Percentiles rank a stretch among this genome's conserved stretches.
phyloP scores from a whole-genome alignment of 2,113 vertebrate genomes.

The Tursiops truncatus region DNA sequence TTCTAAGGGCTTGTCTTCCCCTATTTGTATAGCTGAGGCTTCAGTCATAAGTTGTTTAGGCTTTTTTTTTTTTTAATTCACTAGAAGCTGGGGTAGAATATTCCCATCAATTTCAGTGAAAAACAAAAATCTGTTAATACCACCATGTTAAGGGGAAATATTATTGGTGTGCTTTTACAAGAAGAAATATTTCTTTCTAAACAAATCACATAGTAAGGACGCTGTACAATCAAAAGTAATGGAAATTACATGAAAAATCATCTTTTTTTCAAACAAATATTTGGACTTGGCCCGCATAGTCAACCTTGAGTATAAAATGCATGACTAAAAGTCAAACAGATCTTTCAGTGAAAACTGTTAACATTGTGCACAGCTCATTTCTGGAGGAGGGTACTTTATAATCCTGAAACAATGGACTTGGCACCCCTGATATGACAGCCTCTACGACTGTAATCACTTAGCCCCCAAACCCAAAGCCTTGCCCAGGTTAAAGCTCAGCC shows the following conservation, averaged over 20 bases:
- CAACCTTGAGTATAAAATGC: background rate
- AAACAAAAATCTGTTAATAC: background rate
- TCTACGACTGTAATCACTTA: accelerated
- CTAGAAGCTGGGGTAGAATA: background rate
- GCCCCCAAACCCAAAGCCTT: background rate
- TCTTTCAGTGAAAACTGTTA: background rate
- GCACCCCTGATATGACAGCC: accelerated
- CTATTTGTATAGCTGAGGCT: background rate
- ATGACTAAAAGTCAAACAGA: background rate
- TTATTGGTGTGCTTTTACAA: background rate
- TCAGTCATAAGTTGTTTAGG: background rate
- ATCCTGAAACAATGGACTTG: background rate
- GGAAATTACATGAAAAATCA: background rate
- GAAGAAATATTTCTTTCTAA: background rate
- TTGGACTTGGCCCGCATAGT: background rate
- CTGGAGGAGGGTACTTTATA: background rate
- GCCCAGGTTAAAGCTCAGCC: background rate
- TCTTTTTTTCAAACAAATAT: background rate
- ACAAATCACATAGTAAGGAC: background rate
- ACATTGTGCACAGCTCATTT: background rate
- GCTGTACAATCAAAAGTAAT: background rate
- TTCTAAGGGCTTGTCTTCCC: slow-evolving; percentile 31
- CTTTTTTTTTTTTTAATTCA: background rate
- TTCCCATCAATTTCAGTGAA: background rate
- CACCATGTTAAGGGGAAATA: background rate